Percentiles rank a stretch among this genome's conserved stretches.
Evolutionary conservation across 37 sponge, comb jelly and placozoan species (phyloP).

Genomic region (Agelas oroides): DNA sequence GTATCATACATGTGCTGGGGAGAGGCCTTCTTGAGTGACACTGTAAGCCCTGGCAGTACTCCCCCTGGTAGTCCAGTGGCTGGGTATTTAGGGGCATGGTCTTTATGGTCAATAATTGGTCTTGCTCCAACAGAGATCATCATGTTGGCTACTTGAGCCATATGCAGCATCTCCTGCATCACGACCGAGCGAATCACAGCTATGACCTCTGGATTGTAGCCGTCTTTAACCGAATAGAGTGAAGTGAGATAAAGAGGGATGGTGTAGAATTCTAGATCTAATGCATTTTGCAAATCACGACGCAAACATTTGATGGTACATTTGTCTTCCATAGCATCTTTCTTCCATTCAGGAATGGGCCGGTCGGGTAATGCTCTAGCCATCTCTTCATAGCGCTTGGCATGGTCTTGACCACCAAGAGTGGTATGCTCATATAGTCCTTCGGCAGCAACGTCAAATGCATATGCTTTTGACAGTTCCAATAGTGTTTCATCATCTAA

Average conservation of each 20-base stretch:
- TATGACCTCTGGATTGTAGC: slow-evolving; percentile 36
- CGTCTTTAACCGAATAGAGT: slow-evolving; percentile 40
- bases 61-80: slow-evolving; percentile 31
- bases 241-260: slow-evolving; percentile 56
- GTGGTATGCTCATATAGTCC: no score
- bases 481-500: neutral
- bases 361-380: neutral
- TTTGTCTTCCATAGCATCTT: neutral
- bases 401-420: neutral
- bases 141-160: slow-evolving; percentile 54
- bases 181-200: slow-evolving; percentile 30
- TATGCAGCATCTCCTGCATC: slow-evolving; percentile 63
- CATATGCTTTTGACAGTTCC: neutral
- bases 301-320: neutral
- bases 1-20: slow-evolving; percentile 30
- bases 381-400: neutral
- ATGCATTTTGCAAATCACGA: slow-evolving; percentile 22
- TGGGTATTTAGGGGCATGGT: slow-evolving; percentile 26
- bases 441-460: no score
- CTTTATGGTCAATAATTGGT: slow-evolving; percentile 33
- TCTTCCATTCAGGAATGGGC: neutral
- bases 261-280: slow-evolving; percentile 44
- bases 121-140: slow-evolving; percentile 38
- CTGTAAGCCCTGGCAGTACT: slow-evolving; percentile 32
- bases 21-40: slow-evolving; percentile 36